phyloP scores from a whole-genome alignment of 2,797 vertebrate species.

The Sebastes steindachneri region DNA sequence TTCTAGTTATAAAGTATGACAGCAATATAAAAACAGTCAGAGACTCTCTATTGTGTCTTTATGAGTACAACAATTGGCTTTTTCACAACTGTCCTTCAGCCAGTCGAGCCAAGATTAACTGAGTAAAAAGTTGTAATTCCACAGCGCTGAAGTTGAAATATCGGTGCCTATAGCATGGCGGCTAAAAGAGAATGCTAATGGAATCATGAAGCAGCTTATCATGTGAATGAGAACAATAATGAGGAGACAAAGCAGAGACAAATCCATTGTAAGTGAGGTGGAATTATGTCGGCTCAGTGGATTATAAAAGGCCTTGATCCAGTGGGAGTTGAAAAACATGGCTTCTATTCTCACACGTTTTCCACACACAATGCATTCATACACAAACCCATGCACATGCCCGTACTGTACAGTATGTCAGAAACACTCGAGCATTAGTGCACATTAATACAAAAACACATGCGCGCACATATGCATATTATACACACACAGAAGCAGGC shows the following conservation, averaged over 20 bases:
- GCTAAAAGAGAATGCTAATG: constrained; percentile 68
- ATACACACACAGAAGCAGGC: constrained; percentile 18
- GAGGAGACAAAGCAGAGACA: constrained; percentile 80
- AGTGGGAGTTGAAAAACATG: constrained; percentile 76
- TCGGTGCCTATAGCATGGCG: constrained; percentile 36
- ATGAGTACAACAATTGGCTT: constrained; percentile 10
- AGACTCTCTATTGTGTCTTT: constrained; percentile 2
- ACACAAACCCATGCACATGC: constrained; percentile 10
- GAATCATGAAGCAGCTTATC: constrained; percentile 80
- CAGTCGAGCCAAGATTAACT: neutral
- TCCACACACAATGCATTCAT: constrained; percentile 30
- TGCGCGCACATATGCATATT: constrained; percentile 42
- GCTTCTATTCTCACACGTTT: constrained; percentile 61
- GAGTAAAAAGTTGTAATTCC: constrained; percentile 63
- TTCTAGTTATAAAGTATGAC: neutral
- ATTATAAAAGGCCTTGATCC: constrained; percentile 82
- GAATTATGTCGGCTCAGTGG: constrained; percentile 84
- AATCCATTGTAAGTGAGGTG: constrained; percentile 84
- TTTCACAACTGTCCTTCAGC: constrained; percentile 10
- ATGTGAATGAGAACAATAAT: constrained; percentile 81
- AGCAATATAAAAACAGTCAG: constrained; percentile 7
- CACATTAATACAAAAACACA: constrained; percentile 46
- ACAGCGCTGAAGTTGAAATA: constrained; percentile 51
- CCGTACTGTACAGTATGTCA: constrained; percentile 29
- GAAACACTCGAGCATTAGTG: constrained; percentile 29